These are phyloP conservation scores for Drosophila ironensis DNA, from an alignment of 1,140 invertebrate genomes.

Conservation along the genomic window DNA sequence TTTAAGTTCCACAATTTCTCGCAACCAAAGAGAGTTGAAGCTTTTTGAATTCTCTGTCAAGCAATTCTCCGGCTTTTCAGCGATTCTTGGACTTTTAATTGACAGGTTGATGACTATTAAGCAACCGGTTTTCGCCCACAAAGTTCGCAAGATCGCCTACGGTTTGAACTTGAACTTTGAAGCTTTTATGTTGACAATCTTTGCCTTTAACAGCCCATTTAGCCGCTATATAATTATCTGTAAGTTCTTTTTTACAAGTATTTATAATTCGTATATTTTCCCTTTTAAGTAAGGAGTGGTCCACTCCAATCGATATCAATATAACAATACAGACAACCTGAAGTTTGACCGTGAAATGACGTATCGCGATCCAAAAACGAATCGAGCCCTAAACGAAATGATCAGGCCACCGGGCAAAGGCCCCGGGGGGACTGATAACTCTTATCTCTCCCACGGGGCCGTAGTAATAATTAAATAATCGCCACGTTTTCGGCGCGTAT, in stretches of 20 bases:
- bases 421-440: neutral
- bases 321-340: conserved; percentile 3
- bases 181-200: too few species aligned
- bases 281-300: neutral
- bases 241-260: neutral
- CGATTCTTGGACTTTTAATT: conserved; percentile 2
- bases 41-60: neutral
- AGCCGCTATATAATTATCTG: neutral
- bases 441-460: neutral
- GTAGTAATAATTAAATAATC: neutral
- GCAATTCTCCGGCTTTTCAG: neutral
- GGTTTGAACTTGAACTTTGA: conserved; percentile 20
- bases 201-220: neutral
- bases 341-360: conserved; percentile 29
- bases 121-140: conserved; percentile 18
- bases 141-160: conserved; percentile 4
- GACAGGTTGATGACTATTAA: conserved; percentile 1
- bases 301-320: conserved; percentile 15
- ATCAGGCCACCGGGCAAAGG: conserved; percentile 51
- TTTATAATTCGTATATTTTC: neutral
- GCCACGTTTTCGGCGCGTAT: neutral
- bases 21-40: neutral
- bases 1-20: neutral
- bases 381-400: conserved; percentile 13
- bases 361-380: conserved; percentile 11